Evolutionary conservation across 2,888 invertebrate species (phyloP), one percentile per base, ranked within the genome.

Genomic region (Phymatocera aterrima): DNA sequence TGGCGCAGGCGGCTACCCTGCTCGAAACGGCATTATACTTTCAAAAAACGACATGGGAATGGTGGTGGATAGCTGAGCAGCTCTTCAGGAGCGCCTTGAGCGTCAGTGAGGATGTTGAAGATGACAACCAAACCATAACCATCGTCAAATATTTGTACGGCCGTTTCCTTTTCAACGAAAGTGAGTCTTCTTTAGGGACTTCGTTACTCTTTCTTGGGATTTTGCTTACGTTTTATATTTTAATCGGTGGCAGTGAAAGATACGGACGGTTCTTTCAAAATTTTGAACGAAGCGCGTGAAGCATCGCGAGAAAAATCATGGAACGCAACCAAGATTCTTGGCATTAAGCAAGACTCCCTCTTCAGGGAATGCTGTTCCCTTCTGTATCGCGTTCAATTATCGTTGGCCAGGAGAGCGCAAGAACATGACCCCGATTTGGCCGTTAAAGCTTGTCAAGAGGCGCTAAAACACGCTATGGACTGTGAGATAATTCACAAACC

Each of bases 31-130:
- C 87, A 1, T 3, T 87, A 18, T 82, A 79, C 54, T 86, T 87
- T 68, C 84, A 87, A 78, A 78, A 81, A 3, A 77, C 82, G 78
- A 81, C 79, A 2, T 83, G 82, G 80, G 85, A 87, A 64, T 89
- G 88, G 87, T 84, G 84, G 83, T 89, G 89, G 88, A 77, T 89
- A 18, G 84, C 87, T 8, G 84, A 89, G 10, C 79, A 78, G 5
- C 79, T 89, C 37, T 87, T 84, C 46, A 82, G 81, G 57, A 82
- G 75, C 24, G 83, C 85, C 0, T 61, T 88, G 2, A 68, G 60
- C 3, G 75, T 82, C 0, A 82, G 84, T 3, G 79, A 80, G 72
- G 54, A 77, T 28, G 77, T 86, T 18, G 8, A 79, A 2, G 48
- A 79, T 3, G 83, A 85, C 24, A 46, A 83, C 8, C 78, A 80